These are phyloP conservation scores for Drosophila koepferae DNA, from an alignment of 2,888 invertebrate genomes.

Conservation along the genomic window DNA sequence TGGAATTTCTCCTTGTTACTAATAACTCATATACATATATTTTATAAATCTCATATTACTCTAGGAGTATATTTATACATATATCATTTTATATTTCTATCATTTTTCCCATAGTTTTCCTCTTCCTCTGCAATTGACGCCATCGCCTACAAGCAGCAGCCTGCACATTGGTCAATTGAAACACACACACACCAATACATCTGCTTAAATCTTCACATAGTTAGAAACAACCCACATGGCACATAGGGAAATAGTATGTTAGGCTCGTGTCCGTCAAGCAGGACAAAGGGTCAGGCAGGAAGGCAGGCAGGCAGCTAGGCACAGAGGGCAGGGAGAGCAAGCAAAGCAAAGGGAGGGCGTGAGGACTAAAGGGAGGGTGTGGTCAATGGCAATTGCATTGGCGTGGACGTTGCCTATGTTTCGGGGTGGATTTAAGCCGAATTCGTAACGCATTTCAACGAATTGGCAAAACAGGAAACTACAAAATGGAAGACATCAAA, in stretches of 20 bases:
- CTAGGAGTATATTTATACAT: no score
- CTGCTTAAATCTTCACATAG: background rate
- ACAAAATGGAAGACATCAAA: slow-evolving; percentile 54
- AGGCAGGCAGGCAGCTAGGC: background rate
- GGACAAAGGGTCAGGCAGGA: slow-evolving; percentile 14
- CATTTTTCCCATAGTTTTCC: background rate
- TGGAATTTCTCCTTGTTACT: no score
- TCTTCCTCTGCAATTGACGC: slow-evolving; percentile 28
- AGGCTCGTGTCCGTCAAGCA: slow-evolving; percentile 45
- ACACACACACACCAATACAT: slow-evolving; percentile 6
- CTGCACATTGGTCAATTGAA: slow-evolving; percentile 71
- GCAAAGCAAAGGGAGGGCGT: slow-evolving; percentile 14
- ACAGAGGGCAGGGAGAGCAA: background rate
- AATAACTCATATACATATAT: no score
- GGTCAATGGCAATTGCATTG: slow-evolving; percentile 59
- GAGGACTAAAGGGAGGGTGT: slow-evolving; percentile 55
- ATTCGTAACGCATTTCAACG: slow-evolving; percentile 46
- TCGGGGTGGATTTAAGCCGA: slow-evolving; percentile 56
- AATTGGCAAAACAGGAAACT: slow-evolving; percentile 38
- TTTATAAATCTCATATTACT: no score
- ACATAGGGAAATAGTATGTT: slow-evolving; percentile 30
- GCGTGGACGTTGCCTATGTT: slow-evolving; percentile 10
- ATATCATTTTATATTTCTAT: background rate
- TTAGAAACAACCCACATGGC: slow-evolving; percentile 59
- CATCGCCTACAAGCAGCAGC: slow-evolving; percentile 49